A percentile compares a stretch with the other conserved stretches of the same genome.
Conservation (phyloP, 2,113 vertebrate genomes). For the Scolopax mira region DNA sequence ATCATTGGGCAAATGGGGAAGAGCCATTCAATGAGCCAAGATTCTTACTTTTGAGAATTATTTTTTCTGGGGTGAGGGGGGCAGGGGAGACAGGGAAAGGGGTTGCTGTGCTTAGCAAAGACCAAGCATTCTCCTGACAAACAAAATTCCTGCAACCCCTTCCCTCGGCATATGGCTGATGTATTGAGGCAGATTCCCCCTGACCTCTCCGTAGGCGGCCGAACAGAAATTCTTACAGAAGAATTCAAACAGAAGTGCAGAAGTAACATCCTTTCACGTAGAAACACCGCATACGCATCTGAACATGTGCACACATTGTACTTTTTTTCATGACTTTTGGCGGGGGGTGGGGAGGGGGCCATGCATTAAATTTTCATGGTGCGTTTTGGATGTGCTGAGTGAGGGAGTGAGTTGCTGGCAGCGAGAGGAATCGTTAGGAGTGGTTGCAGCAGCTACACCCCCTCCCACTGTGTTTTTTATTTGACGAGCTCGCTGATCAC, state of each 20-base stretch:
- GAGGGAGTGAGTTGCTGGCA: not conserved
- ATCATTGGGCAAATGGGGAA: not conserved
- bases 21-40: not conserved
- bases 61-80: too few relatives aligned
- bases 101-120: not conserved
- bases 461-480: conserved; percentile 16
- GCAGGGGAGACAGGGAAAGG: too few relatives aligned
- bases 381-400: not conserved
- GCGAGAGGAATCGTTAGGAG: conserved; percentile 44
- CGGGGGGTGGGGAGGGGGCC: too few relatives aligned
- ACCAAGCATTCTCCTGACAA: not conserved
- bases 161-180: not conserved
- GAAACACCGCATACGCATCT: not conserved
- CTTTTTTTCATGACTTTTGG: not conserved
- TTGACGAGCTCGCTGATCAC: not conserved
- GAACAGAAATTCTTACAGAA: not conserved
- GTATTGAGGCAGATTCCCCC: not conserved
- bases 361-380: not conserved
- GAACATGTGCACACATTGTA: not conserved
- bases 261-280: not conserved
- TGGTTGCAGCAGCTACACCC: not conserved
- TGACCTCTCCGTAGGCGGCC: not conserved
- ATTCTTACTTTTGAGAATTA: not conserved
- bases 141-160: not conserved
- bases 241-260: not conserved